Conservation (phyloP, 1,140 invertebrate genomes). For the Halictus rubicundus region DNA sequence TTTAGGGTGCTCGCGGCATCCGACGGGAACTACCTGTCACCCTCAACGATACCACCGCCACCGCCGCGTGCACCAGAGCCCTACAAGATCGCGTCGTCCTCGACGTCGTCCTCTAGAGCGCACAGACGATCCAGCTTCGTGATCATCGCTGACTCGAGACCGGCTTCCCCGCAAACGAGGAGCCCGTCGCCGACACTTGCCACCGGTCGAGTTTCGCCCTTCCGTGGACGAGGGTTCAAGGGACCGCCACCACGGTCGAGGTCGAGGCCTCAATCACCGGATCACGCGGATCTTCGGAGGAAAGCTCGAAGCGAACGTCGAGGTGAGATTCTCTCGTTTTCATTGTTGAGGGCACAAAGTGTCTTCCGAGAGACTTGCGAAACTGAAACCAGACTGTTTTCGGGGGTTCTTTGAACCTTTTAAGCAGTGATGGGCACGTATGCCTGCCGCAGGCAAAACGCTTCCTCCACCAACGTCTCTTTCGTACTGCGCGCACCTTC, state of each 20-base stretch:
- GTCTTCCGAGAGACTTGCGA: no score
- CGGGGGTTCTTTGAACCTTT: no score
- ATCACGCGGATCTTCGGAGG: constrained; percentile 39
- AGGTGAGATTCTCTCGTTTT: constrained; percentile 48
- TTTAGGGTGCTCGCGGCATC: constrained; percentile 71
- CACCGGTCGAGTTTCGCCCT: constrained; percentile 81
- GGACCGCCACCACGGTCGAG: constrained; percentile 76
- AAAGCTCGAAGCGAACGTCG: constrained; percentile 63
- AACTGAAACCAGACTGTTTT: no score
- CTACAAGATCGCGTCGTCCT: constrained; percentile 72
- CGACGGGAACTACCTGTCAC: constrained; percentile 57
- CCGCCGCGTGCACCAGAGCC: constrained; percentile 77
- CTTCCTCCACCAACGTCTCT: no score
- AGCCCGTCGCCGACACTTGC: constrained; percentile 72
- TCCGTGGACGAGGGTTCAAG: constrained; percentile 82
- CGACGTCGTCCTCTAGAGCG: constrained; percentile 67
- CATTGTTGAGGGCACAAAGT: no score
- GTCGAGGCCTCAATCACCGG: constrained; percentile 72
- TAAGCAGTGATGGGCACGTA: no score
- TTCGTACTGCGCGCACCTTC: no score
- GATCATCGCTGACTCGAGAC: constrained; percentile 81
- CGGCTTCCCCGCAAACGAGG: constrained; percentile 69
- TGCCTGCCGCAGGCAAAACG: no score
- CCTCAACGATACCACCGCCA: constrained; percentile 64
- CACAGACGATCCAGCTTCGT: constrained; percentile 81